Conservation (phyloP, 2,797 vertebrate species). For the Microctenopoma stevenorrisi region DNA sequence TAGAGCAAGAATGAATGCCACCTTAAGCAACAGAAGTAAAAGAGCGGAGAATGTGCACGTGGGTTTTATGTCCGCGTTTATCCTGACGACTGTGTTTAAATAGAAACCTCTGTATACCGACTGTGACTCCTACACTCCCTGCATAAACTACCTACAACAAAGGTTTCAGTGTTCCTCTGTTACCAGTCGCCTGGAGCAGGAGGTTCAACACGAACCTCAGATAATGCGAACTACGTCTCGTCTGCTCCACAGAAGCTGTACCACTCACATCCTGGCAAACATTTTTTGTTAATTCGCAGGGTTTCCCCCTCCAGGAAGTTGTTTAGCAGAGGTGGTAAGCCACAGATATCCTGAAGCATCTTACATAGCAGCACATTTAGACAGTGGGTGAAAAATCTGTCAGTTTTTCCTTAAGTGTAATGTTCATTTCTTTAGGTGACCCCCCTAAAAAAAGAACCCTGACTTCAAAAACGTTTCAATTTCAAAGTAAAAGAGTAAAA, state of each 20-base stretch:
- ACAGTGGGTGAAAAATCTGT: too few species aligned
- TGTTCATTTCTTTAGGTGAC: too few species aligned
- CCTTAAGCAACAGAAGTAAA: conserved; percentile 11
- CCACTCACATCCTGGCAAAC: conserved; percentile 11
- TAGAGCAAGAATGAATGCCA: conserved; percentile 4
- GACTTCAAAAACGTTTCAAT: too few species aligned
- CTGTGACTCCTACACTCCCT: conserved; percentile 29
- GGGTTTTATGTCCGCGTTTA: conserved; percentile 12
- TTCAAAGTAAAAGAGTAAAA: too few species aligned
- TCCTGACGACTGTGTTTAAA: not conserved
- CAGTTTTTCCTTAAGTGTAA: too few species aligned
- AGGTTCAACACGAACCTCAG: conserved; percentile 12
- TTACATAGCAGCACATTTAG: not conserved
- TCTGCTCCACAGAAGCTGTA: conserved; percentile 20
- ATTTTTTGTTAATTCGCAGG: not conserved
- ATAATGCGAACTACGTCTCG: conserved; percentile 24
- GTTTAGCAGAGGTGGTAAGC: not conserved
- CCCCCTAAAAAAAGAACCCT: too few species aligned
- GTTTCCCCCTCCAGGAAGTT: not conserved
- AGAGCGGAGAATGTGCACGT: conserved; percentile 3
- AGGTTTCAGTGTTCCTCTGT: conserved; percentile 43
- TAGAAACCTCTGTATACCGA: conserved; percentile 1
- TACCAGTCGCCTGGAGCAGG: conserved; percentile 14
- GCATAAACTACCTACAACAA: conserved; percentile 35
- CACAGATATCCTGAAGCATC: not conserved